These are phyloP conservation scores for Malaclemys terrapin DNA, from an alignment of 2,113 vertebrate genomes.

Conservation along the genomic window DNA sequence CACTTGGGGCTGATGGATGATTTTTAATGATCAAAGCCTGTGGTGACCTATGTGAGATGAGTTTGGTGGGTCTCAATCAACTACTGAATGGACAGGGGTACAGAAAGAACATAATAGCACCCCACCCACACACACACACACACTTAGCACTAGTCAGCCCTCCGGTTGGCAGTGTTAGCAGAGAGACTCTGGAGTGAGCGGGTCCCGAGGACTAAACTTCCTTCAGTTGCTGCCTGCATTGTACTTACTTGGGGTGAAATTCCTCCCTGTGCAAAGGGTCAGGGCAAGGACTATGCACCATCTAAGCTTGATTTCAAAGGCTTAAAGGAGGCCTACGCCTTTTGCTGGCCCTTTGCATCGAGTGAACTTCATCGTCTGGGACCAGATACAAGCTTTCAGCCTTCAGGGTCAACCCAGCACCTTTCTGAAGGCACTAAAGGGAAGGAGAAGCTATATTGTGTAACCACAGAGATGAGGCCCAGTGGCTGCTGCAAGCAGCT, in stretches of 20 bases:
- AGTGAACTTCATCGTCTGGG: not conserved
- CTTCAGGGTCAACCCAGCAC: conserved; percentile 3
- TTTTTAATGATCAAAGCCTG: conserved; percentile 61
- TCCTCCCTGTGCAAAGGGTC: not conserved
- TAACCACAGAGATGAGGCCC: not conserved
- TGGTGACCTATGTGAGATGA: not conserved
- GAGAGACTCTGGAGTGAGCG: not conserved
- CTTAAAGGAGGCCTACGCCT: not conserved
- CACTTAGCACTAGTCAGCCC: not conserved
- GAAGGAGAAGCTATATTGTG: not conserved
- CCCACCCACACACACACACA: no score
- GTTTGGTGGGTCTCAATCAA: not conserved
- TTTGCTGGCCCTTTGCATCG: not conserved
- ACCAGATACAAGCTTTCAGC: not conserved
- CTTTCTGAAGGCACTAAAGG: not conserved
- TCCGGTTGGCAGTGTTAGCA: not conserved
- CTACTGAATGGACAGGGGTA: not conserved
- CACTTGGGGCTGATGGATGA: not conserved
- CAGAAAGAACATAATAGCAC: not conserved
- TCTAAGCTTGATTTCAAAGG: not conserved
- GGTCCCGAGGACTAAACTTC: conserved; percentile 23
- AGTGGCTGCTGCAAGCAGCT: not conserved
- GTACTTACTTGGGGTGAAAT: not conserved
- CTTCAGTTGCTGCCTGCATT: not conserved
- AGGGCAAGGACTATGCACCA: not conserved